These are phyloP conservation scores for Rhodophaea formosa DNA, from an alignment of 2,888 invertebrate genomes.

Conservation along the genomic window DNA sequence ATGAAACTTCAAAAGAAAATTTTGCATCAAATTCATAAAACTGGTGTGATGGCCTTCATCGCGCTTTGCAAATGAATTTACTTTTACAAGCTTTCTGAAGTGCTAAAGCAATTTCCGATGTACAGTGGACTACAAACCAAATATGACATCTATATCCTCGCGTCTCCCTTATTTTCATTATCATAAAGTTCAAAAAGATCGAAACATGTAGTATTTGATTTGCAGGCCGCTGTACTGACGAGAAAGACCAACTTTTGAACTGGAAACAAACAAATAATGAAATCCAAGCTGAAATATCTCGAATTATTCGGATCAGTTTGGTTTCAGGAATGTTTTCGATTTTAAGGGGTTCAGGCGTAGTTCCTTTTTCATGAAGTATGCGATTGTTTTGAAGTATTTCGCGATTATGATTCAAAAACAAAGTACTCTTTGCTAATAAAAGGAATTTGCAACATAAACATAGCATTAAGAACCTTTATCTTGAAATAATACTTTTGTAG, in stretches of 20 bases:
- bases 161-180: too few species aligned
- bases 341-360: not conserved
- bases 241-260: not conserved
- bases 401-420: not conserved
- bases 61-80: not conserved
- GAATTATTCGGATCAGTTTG: not conserved
- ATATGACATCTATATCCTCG: too few species aligned
- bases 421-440: too few species aligned
- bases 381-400: not conserved
- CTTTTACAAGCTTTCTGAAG: slow-evolving; percentile 2
- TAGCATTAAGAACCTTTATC: too few species aligned
- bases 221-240: too few species aligned
- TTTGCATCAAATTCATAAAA: not conserved
- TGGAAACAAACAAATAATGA: slow-evolving; percentile 2
- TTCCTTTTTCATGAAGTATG: not conserved
- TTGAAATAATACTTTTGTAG: not conserved
- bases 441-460: too few species aligned
- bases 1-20: not conserved
- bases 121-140: not conserved
- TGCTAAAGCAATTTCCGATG: slow-evolving; percentile 4
- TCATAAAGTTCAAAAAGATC: too few species aligned
- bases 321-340: not conserved
- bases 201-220: too few species aligned
- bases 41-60: not conserved
- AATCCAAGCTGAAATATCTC: not conserved